Base-by-base conservation (phyloP, 2,797 vertebrate genomes). In the Amniataba percoides region DNA sequence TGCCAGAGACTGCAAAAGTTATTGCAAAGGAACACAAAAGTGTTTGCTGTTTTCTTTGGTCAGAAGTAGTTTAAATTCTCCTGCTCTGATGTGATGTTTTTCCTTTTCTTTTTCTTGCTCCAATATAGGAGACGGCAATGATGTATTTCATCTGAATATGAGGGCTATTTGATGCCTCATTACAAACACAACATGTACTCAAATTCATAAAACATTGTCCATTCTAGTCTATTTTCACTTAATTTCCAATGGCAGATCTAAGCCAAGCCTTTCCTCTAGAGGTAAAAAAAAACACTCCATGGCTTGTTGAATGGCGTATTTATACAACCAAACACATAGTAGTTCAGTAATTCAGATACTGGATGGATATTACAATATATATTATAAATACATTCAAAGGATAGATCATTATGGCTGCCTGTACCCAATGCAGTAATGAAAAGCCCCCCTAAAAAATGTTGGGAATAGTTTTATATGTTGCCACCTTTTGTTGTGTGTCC, bases 161-260 rank as follows among this genome's bases (percentile, higher is more conserved):
- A 65, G 56, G 51, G 55, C 52, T 65, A 79, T 80, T 69, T 83
- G 63, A 82, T 74, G 60, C 55, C 53, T 61, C 59, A 68, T 88
- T 87, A 81, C 72, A 84, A 82, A 79, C 62, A 77, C 27, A 58
- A 58, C 63, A 79, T 77, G 69, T 66, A 57, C 70, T 74, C 25
- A 27, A 72, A 85, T 81, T 88, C 56, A 63, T 77, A 63, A 79
- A 89, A 89, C 79, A 73, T 60, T 34, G 10, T 77, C 84, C 56
- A 61, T 88, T 87, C 76, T 71, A 58, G 36, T 23, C 78, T 74
- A 73, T 89, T 89, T 90, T 84, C 68, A 85, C 84, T 74, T 69
- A 66, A 78, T 81, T 89, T 85, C 76, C 82, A 23, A 14, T 57
- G 67, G 87, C 71, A 83, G 70, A 59, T 75, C 60, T 63, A 42